Base-by-base conservation (phyloP, 2,797 vertebrate genomes). In the Tokudaia muenninki region DNA sequence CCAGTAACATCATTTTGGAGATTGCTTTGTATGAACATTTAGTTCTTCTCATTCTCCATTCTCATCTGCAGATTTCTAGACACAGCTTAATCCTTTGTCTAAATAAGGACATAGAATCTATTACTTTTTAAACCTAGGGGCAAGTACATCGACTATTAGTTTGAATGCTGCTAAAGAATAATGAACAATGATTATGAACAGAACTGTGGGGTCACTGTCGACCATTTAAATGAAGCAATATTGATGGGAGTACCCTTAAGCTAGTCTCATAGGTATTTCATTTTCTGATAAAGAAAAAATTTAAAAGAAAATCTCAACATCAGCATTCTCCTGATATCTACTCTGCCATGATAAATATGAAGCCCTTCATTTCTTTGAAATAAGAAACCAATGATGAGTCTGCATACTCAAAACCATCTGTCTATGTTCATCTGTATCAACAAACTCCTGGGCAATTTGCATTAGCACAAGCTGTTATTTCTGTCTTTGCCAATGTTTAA, bases 381-480 rank as follows among this genome's bases (percentile, higher is more conserved):
- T 97, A 97, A 95, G 94, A 98, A 97, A 90, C 89, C 92, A 98
- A 87, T 97, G 98, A 98, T 97, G 91, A 96, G 97, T 94, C 92
- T 96, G 57, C 91, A 98, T 96, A 93, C 80, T 93, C 94, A 92
- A 98, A 98, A 97, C 97, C 98, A 98, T 98, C 98, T 98, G 98
- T 97, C 98, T 97, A 91, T 91, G 95, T 94, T 98, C 92, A 98
- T 98, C 98, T 98, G 83, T 98, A 88, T 97, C 0, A 96, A 0
- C 95, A 98, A 97, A 98, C 65, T 96, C 98, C 86, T 88, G 67
- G 91, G 80, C 31, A 91, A 98, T 98, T 98, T 98, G 92, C 97
- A 96, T 98, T 97, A 97, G 34, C 87, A 94, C 97, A 98, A 98
- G 96, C 97, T 98, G 96, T 97, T 97, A 93, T 82, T 98, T 98